Evolutionary conservation across 2,113 vertebrate genomes (phyloP).

Genomic region (Psophia crepitans): DNA sequence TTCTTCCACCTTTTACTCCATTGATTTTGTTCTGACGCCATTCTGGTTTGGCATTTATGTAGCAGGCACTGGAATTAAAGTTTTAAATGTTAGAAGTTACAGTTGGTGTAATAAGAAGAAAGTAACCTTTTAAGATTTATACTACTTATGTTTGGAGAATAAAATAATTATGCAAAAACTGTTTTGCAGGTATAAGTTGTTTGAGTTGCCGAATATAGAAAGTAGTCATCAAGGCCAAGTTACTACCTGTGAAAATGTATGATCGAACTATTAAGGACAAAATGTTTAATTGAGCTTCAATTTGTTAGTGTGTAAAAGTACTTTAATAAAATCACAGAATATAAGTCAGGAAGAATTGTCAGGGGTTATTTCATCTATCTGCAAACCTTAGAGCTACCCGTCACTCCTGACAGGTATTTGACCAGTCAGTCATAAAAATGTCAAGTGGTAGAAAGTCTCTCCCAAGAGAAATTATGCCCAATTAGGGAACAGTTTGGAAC

Average conservation of each 20-base stretch:
- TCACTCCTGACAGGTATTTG: not conserved
- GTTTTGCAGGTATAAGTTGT: not conserved
- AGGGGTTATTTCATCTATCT: not conserved
- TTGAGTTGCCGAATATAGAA: not conserved
- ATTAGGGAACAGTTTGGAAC: not conserved
- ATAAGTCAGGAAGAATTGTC: not conserved
- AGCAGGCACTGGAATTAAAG: not conserved
- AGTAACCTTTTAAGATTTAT: not conserved
- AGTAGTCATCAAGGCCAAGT: not conserved
- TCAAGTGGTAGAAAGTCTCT: not conserved
- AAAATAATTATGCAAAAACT: not conserved
- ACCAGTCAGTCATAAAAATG: not conserved
- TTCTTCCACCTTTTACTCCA: not conserved
- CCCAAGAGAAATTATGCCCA: not conserved
- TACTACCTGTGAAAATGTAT: not conserved
- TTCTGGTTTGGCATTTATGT: not conserved
- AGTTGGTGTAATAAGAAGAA: not conserved
- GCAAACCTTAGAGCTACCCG: not conserved
- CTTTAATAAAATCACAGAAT: not conserved
- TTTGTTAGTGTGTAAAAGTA: not conserved
- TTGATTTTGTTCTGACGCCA: not conserved
- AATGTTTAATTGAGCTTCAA: not conserved
- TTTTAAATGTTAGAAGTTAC: not conserved
- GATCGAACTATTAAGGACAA: not conserved
- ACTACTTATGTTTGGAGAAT: not conserved